Evolutionary conservation across 1,140 invertebrate species (phyloP), one percentile per base, ranked within the genome.

Genomic region (Trypoxylus dichotomus): DNA sequence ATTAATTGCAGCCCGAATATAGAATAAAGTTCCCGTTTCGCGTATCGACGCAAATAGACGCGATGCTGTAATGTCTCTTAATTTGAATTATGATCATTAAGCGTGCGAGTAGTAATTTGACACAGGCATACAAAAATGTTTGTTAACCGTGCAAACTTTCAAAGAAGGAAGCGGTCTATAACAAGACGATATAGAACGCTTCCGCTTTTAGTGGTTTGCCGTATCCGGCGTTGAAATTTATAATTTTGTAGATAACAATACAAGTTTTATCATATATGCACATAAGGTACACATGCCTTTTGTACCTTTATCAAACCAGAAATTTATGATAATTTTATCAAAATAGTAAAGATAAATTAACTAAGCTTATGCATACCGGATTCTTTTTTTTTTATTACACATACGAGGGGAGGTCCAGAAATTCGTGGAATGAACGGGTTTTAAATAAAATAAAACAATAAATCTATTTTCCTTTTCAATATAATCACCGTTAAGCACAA

Each of bases 221-320:
- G 60, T 63, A 63, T 63, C 60, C 60, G 60, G 60, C 19, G 13
- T 11, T 63, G 24, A 63, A 63, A 25, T 63, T 63, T 63, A 63
- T 63, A 63, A 19, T 63, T 63, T 63, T 13, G 10, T 63, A 63
- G 60, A 63, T 63, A 63, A 63, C 8, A 47, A 47, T n/a, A 47
- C 43, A 47, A 15, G 13, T 47, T 13, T 47, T 47, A 47, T 3
- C 3, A 19, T 47, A 47, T 13, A 19, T 13, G 3, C 15, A 47
- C 43, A 47, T 47, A 47, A n/a, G n/a, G n/a, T 3, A 47, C 15
- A 3, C 13, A 19, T 47, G 15, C 13, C 43, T 47, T n/a, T 5
- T 37, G 10, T 0, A 37, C 5, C 32, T 37, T 37, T 37, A 2
- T 37, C 32, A 37, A 37, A 37, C 32, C 32, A 37, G 2, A 37